Base-by-base conservation (phyloP, 1,140 invertebrate species). In the Spodoptera frugiperda region DNA sequence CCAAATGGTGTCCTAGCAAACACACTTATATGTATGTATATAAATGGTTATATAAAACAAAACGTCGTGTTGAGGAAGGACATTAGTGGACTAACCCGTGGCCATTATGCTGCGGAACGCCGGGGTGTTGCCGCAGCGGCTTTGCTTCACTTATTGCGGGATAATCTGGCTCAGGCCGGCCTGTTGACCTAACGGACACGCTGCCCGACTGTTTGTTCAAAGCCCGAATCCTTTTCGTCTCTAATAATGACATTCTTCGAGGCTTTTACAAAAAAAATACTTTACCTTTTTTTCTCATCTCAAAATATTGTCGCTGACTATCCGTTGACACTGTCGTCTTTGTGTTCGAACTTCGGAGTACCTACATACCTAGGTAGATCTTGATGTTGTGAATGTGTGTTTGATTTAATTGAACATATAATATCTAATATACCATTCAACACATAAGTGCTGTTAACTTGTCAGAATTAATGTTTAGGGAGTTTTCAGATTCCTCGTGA, bases 111-210 rank as follows among this genome's bases (percentile, higher is more conserved):
- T 11, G 17, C 10, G 44, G 19, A 12, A 25, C 19, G 44, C 12
- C 5, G 44, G 39, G 4, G 19, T 65, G 61, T 65, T 65, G 44
- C 17, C 19, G 12, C 8, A 9, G 15, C 33, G 59, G 59, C 59
- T 63, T 63, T 44, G 33, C 59, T 44, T 44, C 33, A 63, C 59
- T 63, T 63, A 63, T 63, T 63, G 59, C 46, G 39, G 63, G 63
- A 67, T 67, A 49, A 67, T 17, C 63, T 67, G 63, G 63, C 44
- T 67, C 63, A 48, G 44, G 44, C 21, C 15, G 63, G 63, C 15
- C 63, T 67, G 63, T 48, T 65, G 44, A 67, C 63, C 19, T 14
- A 44, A 14, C 57, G 39, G 19, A 48, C 59, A 67, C 39, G 17
- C 5, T 44, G 17, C 39, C 8, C 39, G 11, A 51, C 19, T 48